These are phyloP conservation scores for Hippopotamyrus pictus DNA, from an alignment of 2,797 vertebrate species.

Conservation along the genomic window DNA sequence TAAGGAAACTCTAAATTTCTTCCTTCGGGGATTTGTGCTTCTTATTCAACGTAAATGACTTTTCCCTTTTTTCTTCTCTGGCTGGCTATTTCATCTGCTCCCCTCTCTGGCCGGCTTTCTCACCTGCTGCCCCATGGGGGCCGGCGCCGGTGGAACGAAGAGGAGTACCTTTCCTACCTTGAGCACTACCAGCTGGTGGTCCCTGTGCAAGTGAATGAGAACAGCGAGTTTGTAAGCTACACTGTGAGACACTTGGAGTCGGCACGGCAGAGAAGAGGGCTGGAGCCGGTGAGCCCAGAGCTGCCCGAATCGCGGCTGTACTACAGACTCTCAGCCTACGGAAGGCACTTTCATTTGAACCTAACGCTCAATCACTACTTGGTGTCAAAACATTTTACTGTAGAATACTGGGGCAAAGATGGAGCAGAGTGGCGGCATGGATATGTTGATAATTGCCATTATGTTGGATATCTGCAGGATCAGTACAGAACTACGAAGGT, in stretches of 20 bases:
- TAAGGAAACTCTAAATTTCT: neutral
- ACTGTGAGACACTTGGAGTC: conserved; percentile 91
- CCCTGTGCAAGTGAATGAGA: conserved; percentile 87
- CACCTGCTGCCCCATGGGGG: neutral
- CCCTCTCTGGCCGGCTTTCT: neutral
- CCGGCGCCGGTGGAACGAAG: conserved; percentile 53
- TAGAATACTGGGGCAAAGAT: conserved; percentile 92
- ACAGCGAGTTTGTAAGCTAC: conserved; percentile 93
- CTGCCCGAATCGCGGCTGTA: conserved; percentile 78
- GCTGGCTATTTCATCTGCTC: neutral
- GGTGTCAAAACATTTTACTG: conserved; percentile 89
- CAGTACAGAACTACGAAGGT: conserved; percentile 81
- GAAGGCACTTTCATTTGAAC: conserved; percentile 97
- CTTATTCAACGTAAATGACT: neutral
- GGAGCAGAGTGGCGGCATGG: conserved; percentile 86
- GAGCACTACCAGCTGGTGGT: conserved; percentile 95
- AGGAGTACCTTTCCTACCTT: conserved; percentile 97
- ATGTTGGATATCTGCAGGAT: conserved; percentile 87
- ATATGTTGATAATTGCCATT: conserved; percentile 89
- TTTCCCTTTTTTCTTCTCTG: neutral
- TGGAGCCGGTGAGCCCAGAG: conserved; percentile 66
- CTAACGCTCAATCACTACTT: conserved; percentile 90
- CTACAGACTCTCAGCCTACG: conserved; percentile 95
- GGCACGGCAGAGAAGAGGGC: conserved; percentile 78
- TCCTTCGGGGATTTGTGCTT: neutral